A percentile compares a stretch with the other conserved stretches of the same genome.
phyloP scores from a whole-genome alignment of 35 echinoderm and acorn worm genomes.

The Lytechinus pictus region DNA sequence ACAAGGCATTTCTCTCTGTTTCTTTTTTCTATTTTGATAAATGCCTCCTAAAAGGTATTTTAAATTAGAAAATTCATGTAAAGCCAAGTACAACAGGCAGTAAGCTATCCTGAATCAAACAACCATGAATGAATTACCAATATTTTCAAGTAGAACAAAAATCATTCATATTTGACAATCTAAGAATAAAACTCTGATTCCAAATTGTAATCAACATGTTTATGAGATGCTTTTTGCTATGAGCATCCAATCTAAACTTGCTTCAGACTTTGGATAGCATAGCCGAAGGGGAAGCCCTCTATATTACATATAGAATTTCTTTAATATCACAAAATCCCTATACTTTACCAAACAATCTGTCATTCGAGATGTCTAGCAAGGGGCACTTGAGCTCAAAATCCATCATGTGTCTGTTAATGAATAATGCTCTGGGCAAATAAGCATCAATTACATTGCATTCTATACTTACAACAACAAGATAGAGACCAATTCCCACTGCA shows the following conservation, averaged over 20 bases:
- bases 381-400: neutral
- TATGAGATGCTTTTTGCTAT: neutral
- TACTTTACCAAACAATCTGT: neutral
- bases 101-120: neutral
- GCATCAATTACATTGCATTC: neutral
- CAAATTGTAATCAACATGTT: neutral
- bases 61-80: neutral
- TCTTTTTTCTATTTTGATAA: neutral
- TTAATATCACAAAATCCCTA: neutral
- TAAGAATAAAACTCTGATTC: too few species aligned
- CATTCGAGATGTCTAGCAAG: neutral
- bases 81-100: neutral
- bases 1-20: neutral
- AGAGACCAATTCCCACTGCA: conserved; percentile 64
- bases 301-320: neutral
- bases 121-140: too few species aligned
- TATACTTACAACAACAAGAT: conserved; percentile 81
- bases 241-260: neutral
- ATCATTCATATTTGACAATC: too few species aligned
- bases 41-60: neutral
- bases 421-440: neutral
- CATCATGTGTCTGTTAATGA: neutral
- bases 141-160: too few species aligned
- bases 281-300: neutral
- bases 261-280: neutral